A percentile compares a stretch with the other conserved stretches of the same genome.
phyloP scores from a whole-genome alignment of 1,140 invertebrate species.

The Chelonus insularis region DNA sequence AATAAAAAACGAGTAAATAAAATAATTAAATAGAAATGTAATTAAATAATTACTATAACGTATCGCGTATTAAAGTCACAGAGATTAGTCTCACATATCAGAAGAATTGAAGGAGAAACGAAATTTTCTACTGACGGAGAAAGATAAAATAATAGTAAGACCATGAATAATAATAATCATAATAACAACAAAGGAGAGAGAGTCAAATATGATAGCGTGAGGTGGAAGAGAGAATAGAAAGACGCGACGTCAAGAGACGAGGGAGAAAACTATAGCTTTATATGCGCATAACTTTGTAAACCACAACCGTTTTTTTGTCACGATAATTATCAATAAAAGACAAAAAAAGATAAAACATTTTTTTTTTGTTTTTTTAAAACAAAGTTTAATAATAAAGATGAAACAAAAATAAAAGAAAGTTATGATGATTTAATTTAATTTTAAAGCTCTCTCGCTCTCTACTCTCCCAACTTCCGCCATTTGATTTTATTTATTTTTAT shows the following conservation, averaged over 20 bases:
- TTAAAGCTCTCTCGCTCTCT: not conserved
- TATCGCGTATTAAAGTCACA: constrained; percentile 1
- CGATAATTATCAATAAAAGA: constrained; percentile 38
- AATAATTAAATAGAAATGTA: not conserved
- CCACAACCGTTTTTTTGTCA: constrained; percentile 49
- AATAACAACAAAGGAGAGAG: too few species aligned
- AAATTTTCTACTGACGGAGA: too few species aligned
- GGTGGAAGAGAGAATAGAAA: not conserved
- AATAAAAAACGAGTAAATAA: not conserved
- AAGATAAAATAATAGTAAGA: too few species aligned
- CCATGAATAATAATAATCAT: too few species aligned
- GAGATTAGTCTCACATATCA: constrained; percentile 32
- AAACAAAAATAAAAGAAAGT: too few species aligned
- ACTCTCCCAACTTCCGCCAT: not conserved
- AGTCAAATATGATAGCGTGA: not conserved
- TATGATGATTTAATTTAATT: not conserved
- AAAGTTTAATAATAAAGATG: too few species aligned
- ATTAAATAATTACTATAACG: constrained; percentile 3
- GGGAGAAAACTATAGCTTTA: too few species aligned
- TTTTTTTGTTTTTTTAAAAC: too few species aligned
- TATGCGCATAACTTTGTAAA: constrained; percentile 40
- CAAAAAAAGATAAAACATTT: constrained; percentile 39
- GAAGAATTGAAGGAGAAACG: not conserved
- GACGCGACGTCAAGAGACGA: not conserved
- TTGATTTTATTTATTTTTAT: not conserved